phyloP scores from a whole-genome alignment of 1,140 invertebrate genomes.

The Drosophila nannoptera region DNA sequence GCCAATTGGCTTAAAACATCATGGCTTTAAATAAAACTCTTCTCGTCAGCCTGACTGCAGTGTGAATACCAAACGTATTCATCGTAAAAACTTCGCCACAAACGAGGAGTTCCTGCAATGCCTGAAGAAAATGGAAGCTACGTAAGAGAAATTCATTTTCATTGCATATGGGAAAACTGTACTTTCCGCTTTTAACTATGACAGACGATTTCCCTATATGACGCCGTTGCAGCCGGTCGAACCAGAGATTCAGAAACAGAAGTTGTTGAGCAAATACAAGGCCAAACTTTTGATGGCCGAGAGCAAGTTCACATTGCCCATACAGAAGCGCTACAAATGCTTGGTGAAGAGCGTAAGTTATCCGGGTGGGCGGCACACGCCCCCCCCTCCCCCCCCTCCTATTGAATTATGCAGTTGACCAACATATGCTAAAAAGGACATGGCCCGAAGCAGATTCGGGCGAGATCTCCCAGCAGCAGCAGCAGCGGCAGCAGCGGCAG shows the following conservation, averaged over 20 bases:
- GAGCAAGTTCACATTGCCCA: conserved; percentile 69
- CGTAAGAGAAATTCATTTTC: conserved; percentile 28
- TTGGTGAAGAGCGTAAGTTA: conserved; percentile 79
- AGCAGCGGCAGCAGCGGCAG: conserved; percentile 7
- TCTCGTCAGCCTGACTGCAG: conserved; percentile 29
- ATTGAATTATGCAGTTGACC: conserved; percentile 54
- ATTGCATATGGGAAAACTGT: background rate
- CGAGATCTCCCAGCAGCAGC: conserved; percentile 11
- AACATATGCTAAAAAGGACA: conserved; percentile 54
- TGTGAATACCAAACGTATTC: conserved; percentile 15
- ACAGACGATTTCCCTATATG: conserved; percentile 77
- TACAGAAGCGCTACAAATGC: conserved; percentile 79
- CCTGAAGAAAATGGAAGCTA: conserved; percentile 63
- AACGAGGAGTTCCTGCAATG: conserved; percentile 58
- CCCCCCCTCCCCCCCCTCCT: background rate
- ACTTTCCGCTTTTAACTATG: background rate
- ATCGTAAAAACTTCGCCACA: conserved; percentile 46
- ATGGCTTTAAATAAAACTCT: background rate
- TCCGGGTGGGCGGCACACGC: no score
- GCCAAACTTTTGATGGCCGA: conserved; percentile 56
- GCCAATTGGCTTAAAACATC: no score
- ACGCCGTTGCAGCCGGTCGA: conserved; percentile 80
- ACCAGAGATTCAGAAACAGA: conserved; percentile 80
- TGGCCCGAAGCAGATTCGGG: conserved; percentile 11
- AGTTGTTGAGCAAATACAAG: conserved; percentile 42